A percentile compares a stretch with the other conserved stretches of the same genome.
Conservation (phyloP, 37 sponge, comb jelly and placozoan genomes). For the Tethya wilhelma region DNA sequence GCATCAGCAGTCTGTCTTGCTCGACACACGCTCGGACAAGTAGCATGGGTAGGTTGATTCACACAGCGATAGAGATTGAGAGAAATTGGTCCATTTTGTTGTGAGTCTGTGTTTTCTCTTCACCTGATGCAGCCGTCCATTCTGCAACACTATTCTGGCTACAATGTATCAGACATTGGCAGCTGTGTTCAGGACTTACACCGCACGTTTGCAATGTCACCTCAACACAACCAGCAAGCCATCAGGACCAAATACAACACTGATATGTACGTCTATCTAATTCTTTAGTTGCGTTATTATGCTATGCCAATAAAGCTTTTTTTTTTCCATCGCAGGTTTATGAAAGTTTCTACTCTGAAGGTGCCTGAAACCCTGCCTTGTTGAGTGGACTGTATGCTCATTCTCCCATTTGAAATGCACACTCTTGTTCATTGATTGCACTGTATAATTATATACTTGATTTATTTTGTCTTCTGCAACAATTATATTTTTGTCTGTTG, state of each 20-base stretch:
- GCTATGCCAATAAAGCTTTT: not conserved
- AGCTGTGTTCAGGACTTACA: conserved; percentile 73
- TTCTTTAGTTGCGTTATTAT: too few relatives aligned
- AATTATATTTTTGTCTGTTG: too few relatives aligned
- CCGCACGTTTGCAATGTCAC: conserved; percentile 55
- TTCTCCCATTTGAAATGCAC: not conserved
- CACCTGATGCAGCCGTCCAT: conserved; percentile 34
- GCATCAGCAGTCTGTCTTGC: conserved; percentile 83
- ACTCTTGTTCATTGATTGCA: not conserved
- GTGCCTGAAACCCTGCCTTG: conserved; percentile 60
- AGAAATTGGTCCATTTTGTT: not conserved
- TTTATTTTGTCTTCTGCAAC: not conserved
- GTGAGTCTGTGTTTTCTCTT: not conserved
- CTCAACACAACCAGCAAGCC: conserved; percentile 76
- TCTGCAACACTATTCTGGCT: conserved; percentile 69
- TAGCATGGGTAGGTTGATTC: conserved; percentile 71
- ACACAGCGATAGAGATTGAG: not conserved
- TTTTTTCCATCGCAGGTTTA: conserved; percentile 27
- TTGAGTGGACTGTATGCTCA: conserved; percentile 2
- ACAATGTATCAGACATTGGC: conserved; percentile 65
- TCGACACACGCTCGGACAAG: conserved; percentile 62
- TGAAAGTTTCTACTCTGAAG: conserved; percentile 24
- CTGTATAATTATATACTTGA: not conserved
- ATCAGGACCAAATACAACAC: conserved; percentile 69
- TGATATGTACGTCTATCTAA: conserved; percentile 34